Evolutionary conservation across 2,113 vertebrate genomes (phyloP).

Genomic region (Serilophus lunatus): DNA sequence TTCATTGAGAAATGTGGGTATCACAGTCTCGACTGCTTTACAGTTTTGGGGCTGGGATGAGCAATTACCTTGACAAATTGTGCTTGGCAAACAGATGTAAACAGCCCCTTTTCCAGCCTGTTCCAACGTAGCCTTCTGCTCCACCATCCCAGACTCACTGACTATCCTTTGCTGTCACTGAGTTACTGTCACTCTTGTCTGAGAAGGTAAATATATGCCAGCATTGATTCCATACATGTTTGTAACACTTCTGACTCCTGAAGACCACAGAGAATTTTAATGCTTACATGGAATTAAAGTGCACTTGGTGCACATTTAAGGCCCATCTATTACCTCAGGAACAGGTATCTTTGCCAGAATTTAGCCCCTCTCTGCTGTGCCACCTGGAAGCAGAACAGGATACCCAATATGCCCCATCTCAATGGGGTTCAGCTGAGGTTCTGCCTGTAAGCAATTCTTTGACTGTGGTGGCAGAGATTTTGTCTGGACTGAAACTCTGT

Average conservation of each 20-base stretch:
- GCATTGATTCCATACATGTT: accelerated
- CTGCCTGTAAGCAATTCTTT: not conserved
- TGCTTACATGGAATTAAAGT: not conserved
- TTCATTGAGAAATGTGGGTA: not conserved
- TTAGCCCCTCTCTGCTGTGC: not conserved
- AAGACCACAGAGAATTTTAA: not conserved
- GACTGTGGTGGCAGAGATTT: not conserved
- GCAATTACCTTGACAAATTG: not conserved
- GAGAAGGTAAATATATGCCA: not conserved
- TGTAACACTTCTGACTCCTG: not conserved
- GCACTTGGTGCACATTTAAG: not conserved
- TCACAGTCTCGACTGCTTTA: not conserved
- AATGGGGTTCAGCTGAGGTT: not conserved
- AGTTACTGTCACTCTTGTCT: not conserved
- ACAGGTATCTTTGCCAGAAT: not conserved
- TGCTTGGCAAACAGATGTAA: not conserved
- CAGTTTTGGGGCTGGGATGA: not conserved
- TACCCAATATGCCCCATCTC: not conserved
- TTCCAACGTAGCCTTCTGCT: not conserved
- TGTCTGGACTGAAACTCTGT: not conserved
- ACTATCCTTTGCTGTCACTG: not conserved
- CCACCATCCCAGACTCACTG: not conserved
- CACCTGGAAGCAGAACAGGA: not conserved
- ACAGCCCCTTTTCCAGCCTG: not conserved
- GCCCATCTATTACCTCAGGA: not conserved